These are phyloP conservation scores for Balaeniceps rex DNA, from an alignment of 2,113 vertebrate genomes.

Conservation along the genomic window DNA sequence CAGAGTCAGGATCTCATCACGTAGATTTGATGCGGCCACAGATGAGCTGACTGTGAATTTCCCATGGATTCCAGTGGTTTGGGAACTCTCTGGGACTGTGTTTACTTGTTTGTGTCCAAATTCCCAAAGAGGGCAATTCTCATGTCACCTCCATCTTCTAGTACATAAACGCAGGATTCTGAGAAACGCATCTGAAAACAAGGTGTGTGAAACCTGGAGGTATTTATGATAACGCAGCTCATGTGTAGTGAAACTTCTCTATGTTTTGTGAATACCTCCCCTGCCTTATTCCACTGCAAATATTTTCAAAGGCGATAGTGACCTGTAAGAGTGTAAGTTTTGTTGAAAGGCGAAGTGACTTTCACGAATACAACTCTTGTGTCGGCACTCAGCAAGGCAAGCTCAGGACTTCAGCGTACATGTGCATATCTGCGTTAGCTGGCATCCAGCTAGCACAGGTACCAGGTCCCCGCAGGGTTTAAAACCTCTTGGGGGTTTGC, in stretches of 20 bases:
- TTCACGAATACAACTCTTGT: not conserved
- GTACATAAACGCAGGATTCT: rapidly evolving
- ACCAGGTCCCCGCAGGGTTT: rapidly evolving
- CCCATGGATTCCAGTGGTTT: not conserved
- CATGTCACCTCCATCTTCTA: not conserved
- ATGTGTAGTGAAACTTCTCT: rapidly evolving
- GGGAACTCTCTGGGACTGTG: not conserved
- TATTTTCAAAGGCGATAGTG: rapidly evolving
- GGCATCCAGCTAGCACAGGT: rapidly evolving
- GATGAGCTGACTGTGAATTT: not conserved
- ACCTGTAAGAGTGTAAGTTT: not conserved
- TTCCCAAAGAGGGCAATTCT: not conserved
- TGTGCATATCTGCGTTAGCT: rapidly evolving
- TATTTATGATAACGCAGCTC: not conserved
- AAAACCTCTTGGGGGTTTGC: not conserved
- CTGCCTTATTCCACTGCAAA: not conserved
- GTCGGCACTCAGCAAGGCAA: not conserved
- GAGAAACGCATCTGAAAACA: not conserved
- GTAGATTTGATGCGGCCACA: rapidly evolving
- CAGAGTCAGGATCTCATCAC: rapidly evolving
- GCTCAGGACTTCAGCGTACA: not conserved
- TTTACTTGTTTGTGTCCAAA: not conserved
- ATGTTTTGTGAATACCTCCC: rapidly evolving
- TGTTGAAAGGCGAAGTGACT: not conserved
- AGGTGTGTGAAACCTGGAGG: not conserved